Percentiles rank a stretch among this genome's conserved stretches.
Evolutionary conservation across 2,797 vertebrate species (phyloP).

Genomic region (Hapalemur alaotrensis): DNA sequence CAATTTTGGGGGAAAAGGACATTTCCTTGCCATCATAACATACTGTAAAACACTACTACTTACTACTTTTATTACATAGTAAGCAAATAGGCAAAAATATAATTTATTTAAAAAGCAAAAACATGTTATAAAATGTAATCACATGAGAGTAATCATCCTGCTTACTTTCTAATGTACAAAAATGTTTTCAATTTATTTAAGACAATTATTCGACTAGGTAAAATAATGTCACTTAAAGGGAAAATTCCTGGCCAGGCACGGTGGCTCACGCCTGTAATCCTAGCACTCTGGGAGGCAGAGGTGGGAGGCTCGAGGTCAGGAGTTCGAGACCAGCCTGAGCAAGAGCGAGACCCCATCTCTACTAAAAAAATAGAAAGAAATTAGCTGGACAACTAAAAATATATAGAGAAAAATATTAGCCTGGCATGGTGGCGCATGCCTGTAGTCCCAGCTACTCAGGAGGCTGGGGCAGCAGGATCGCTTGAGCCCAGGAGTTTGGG

Average conservation of each 20-base stretch:
- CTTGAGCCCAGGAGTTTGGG: too few species aligned
- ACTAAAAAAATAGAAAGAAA: too few species aligned
- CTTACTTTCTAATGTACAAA: background rate
- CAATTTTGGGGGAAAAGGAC: background rate
- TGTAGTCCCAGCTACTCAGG: too few species aligned
- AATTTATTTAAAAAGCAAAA: conserved; percentile 6
- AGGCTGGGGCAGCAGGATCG: too few species aligned
- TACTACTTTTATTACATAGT: background rate
- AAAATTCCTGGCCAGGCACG: conserved; percentile 54
- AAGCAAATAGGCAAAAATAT: background rate
- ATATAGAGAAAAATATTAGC: too few species aligned
- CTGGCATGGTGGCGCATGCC: too few species aligned
- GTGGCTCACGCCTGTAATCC: too few species aligned
- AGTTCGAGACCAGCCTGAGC: too few species aligned
- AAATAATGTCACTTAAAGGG: conserved; percentile 70
- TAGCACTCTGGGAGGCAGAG: too few species aligned
- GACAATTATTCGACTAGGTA: background rate
- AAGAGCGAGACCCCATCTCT: too few species aligned
- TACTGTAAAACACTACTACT: background rate
- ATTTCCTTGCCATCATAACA: background rate
- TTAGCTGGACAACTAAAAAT: too few species aligned
- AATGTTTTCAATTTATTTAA: background rate
- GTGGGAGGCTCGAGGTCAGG: too few species aligned
- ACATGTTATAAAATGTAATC: conserved; percentile 17
- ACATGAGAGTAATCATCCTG: background rate